Conservation (phyloP, 2,888 invertebrate species). For the Drosophila demipolita region DNA sequence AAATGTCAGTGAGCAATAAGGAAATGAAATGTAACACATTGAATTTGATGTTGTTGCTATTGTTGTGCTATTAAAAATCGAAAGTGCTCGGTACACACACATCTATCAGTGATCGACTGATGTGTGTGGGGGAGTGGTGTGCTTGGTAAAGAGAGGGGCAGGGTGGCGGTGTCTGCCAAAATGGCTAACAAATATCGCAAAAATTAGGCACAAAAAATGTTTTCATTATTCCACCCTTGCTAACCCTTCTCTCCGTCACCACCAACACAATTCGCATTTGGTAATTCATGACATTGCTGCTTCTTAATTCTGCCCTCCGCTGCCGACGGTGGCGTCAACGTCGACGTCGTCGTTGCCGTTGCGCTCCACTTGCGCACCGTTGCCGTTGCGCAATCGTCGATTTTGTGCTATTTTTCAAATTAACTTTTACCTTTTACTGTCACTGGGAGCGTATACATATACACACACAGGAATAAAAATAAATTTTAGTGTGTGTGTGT, state of each 20-base stretch:
- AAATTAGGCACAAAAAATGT: not conserved
- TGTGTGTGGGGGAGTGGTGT: conserved; percentile 1
- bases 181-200: conserved; percentile 6
- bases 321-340: conserved; percentile 7
- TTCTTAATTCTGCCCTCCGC: conserved; percentile 40
- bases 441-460: conserved; percentile 21
- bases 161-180: conserved; percentile 10
- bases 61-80: conserved; percentile 66
- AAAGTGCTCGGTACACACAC: conserved; percentile 64
- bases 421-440: conserved; percentile 69
- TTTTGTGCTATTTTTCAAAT: conserved; percentile 64
- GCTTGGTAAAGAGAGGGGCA: not conserved
- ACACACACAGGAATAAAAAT: not conserved
- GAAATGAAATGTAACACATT: conserved; percentile 77
- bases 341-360: conserved; percentile 51
- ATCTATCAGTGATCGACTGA: conserved; percentile 60
- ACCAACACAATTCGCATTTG: conserved; percentile 31
- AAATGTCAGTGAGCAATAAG: conserved; percentile 80
- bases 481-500: conserved; percentile 24
- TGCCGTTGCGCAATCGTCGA: conserved; percentile 69
- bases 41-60: conserved; percentile 43
- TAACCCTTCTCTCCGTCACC: not conserved
- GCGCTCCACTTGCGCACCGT: conserved; percentile 62
- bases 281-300: conserved; percentile 64
- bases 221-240: conserved; percentile 1